Conservation (phyloP, 2,888 invertebrate species). For the Troilus luridus region DNA sequence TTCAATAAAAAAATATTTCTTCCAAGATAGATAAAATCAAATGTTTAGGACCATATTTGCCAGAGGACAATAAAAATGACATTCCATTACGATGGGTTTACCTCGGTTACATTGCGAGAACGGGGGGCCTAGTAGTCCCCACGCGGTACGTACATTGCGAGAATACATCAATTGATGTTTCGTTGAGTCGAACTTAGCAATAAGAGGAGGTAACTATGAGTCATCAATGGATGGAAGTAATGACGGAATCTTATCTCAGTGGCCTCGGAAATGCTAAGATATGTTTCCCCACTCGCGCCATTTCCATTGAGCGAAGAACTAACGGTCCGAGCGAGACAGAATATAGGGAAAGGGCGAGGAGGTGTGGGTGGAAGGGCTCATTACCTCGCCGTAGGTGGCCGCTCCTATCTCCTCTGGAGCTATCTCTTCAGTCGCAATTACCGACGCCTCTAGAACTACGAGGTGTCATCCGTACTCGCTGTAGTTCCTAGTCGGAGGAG, state of each 20-base stretch:
- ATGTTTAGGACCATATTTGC: too few relatives aligned
- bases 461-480: not conserved
- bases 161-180: too few relatives aligned
- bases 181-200: too few relatives aligned
- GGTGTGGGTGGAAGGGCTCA: slow-evolving; percentile 48
- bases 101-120: too few relatives aligned
- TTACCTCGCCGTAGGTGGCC: slow-evolving; percentile 47
- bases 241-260: not conserved
- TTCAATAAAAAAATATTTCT: too few relatives aligned
- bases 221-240: not conserved
- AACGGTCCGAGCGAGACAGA: slow-evolving; percentile 19
- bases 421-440: slow-evolving; percentile 28
- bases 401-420: not conserved
- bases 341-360: slow-evolving; percentile 16
- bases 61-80: too few relatives aligned
- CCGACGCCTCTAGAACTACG: not conserved
- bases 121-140: too few relatives aligned
- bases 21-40: too few relatives aligned
- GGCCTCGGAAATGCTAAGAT: not conserved
- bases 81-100: too few relatives aligned
- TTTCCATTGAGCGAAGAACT: slow-evolving; percentile 20
- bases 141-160: too few relatives aligned
- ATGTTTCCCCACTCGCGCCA: not conserved
- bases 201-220: too few relatives aligned
- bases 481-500: not conserved